These are phyloP conservation scores for Sciurus carolinensis DNA, from an alignment of 2,797 vertebrate genomes.

Conservation along the genomic window DNA sequence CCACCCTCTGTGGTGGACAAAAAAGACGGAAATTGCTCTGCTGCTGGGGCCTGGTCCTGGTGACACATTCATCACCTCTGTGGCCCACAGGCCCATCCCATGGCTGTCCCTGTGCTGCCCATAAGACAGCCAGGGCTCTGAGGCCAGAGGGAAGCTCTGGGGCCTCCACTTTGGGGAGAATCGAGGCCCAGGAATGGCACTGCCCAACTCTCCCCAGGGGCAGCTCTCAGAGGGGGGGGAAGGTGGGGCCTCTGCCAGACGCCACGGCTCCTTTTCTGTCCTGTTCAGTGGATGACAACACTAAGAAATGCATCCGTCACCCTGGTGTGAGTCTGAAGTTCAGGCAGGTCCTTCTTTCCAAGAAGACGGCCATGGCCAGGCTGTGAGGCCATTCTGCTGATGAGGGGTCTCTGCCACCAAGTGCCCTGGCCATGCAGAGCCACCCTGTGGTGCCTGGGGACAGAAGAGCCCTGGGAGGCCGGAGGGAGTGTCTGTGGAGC, in stretches of 20 bases:
- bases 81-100: not conserved
- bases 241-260: too few relatives aligned
- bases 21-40: too few relatives aligned
- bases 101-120: not conserved
- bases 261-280: not conserved
- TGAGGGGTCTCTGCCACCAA: not conserved
- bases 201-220: not conserved
- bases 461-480: fast-evolving
- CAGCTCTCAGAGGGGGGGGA: not conserved
- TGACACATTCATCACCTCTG: not conserved
- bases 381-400: not conserved
- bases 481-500: not conserved
- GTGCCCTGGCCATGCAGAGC: too few relatives aligned
- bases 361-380: not conserved
- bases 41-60: not conserved
- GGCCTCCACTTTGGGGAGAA: not conserved
- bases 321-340: not conserved
- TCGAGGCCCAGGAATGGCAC: too few relatives aligned
- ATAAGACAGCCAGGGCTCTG: not conserved
- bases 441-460: too few relatives aligned
- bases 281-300: not conserved
- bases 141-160: not conserved
- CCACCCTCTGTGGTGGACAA: not conserved
- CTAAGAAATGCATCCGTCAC: not conserved
- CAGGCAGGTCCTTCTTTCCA: not conserved